phyloP scores from a whole-genome alignment of 2,113 vertebrate species.

The Myxocyprinus asiaticus region DNA sequence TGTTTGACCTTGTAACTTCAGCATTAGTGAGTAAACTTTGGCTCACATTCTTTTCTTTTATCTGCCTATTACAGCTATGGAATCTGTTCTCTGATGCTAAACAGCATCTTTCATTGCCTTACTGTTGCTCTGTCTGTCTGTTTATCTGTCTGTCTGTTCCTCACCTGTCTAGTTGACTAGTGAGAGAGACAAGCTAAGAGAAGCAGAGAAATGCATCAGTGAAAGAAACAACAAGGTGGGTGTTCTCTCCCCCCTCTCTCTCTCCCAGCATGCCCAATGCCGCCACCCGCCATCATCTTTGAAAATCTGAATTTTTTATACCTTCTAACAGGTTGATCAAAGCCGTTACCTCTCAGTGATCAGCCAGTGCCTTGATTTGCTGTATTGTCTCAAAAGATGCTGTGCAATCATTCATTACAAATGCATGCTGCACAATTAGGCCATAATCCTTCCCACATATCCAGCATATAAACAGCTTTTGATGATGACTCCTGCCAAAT shows the following conservation, averaged over 20 bases:
- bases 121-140: slow-evolving; percentile 47
- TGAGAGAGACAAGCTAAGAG: slow-evolving; percentile 75
- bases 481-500: not conserved
- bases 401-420: slow-evolving; percentile 34
- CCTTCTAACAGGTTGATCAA: slow-evolving; percentile 26
- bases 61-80: not conserved
- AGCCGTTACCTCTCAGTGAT: slow-evolving; percentile 10
- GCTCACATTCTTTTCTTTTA: not conserved
- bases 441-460: slow-evolving; percentile 20
- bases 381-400: slow-evolving; percentile 22
- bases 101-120: slow-evolving; percentile 55
- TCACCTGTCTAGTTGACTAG: slow-evolving; percentile 73
- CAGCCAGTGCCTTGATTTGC: slow-evolving; percentile 19
- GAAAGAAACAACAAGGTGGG: slow-evolving; percentile 78
- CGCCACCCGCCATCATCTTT: not conserved
- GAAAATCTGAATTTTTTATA: slow-evolving; percentile 5
- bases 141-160: slow-evolving; percentile 54
- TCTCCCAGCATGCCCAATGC: slow-evolving; percentile 21
- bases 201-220: slow-evolving; percentile 74
- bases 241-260: slow-evolving; percentile 50
- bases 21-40: not conserved
- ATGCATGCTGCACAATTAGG: slow-evolving; percentile 17
- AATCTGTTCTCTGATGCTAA: slow-evolving; percentile 61
- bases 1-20: not conserved
- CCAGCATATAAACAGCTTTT: not conserved